Evolutionary conservation across 2,797 vertebrate genomes (phyloP).

Genomic region (Prionace glauca): DNA sequence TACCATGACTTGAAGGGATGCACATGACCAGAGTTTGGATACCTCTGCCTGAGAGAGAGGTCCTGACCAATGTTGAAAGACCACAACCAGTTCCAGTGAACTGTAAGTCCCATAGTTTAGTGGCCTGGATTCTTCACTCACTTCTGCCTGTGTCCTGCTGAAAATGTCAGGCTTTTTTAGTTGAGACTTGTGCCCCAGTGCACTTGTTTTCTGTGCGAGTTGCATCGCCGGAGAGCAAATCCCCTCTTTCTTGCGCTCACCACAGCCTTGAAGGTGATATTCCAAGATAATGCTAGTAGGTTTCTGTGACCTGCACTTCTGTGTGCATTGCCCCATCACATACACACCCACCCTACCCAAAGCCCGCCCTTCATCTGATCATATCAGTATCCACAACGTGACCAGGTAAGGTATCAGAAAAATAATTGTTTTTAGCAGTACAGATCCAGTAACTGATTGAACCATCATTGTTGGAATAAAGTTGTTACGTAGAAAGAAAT

Average conservation of each 20-base stretch:
- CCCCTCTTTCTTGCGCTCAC: not conserved
- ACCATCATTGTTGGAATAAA: constrained; percentile 24
- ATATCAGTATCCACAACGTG: not conserved
- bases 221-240: not conserved
- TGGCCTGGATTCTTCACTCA: not conserved
- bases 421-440: not conserved
- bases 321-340: too few relatives aligned
- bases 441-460: not conserved
- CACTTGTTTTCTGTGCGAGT: not conserved
- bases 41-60: not conserved
- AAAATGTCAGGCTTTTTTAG: not conserved
- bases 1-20: not conserved
- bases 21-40: not conserved
- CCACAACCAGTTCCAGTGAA: not conserved
- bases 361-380: not conserved
- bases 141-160: not conserved
- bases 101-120: not conserved
- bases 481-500: not conserved
- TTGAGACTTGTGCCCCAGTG: not conserved
- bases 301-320: not conserved
- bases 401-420: not conserved
- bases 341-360: not conserved
- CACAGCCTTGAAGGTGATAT: not conserved
- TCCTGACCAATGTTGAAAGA: not conserved
- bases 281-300: not conserved